phyloP scores from a whole-genome alignment of 2,113 vertebrate genomes.

The Rhipidura dahli region DNA sequence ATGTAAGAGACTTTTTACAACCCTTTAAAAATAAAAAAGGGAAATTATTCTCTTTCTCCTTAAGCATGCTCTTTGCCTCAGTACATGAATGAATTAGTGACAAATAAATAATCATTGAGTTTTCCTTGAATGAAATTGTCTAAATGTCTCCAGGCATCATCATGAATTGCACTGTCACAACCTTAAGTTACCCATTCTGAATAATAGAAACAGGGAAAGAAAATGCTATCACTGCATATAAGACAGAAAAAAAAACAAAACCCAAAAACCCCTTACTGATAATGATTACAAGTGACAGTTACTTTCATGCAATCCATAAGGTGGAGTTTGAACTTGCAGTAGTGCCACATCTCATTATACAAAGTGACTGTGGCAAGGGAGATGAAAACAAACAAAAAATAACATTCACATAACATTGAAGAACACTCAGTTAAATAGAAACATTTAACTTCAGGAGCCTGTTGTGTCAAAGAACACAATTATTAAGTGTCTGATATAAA shows the following conservation, averaged over 20 bases:
- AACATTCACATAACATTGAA: not conserved
- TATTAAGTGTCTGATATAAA: not conserved
- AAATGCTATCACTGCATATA: not conserved
- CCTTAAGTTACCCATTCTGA: not conserved
- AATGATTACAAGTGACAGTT: slow-evolving; percentile 24
- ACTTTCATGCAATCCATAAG: slow-evolving; percentile 4
- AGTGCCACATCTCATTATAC: slow-evolving; percentile 24
- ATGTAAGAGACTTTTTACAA: not conserved
- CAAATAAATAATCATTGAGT: not conserved
- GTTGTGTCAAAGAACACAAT: not conserved
- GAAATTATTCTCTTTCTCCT: not conserved
- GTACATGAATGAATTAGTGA: not conserved
- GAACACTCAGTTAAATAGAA: not conserved
- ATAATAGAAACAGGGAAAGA: slow-evolving; percentile 20
- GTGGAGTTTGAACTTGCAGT: not conserved
- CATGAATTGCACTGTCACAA: not conserved
- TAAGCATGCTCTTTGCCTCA: not conserved
- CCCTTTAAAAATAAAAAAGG: not conserved
- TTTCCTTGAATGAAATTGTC: slow-evolving; percentile 39
- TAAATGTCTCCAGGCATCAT: not conserved
- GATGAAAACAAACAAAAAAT: not conserved
- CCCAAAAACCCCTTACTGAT: not conserved
- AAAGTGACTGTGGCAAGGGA: not conserved
- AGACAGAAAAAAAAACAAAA: not conserved
- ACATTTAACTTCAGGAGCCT: not conserved